Base-by-base conservation (phyloP, 2,113 vertebrate genomes). In the Poeciliopsis turrubarensis region DNA sequence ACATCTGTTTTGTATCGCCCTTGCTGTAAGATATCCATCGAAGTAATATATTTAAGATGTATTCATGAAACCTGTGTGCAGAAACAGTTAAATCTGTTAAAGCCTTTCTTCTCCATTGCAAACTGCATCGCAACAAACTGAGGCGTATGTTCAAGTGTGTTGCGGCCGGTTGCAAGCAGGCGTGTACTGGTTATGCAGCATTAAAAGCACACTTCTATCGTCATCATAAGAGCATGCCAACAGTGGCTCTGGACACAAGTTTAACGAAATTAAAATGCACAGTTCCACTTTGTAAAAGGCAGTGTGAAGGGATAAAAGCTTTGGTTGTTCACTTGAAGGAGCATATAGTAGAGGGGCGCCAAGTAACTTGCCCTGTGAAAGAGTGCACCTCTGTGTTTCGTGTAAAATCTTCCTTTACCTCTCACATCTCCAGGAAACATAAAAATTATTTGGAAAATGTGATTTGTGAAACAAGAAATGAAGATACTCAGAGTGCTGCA, bases 331-430 rank as follows among this genome's bases (percentile, higher is more conserved):
- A 47, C 44, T 47, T 47, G 15, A 47, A 47, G 44, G 44, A 81
- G 29, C 81, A 79, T 29, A 75, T 75, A 47, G 34, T 1, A 44
- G 81, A 76, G 5, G 65, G 72, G 4, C 26, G 22, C 17, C 47
- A 72, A n/a, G 41, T 79, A 15, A 29, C n/a, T 12, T 87, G 82
- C 32, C 81, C 81, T 65, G 68, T 84, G 57, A 77, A 13, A 47
- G 79, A 79, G 26, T 73, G 75, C 66, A 44, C 26, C 34, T 22
- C 14, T 68, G 54, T 67, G 32, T 72, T 72, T 37, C 27, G 12
- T 61, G 70, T 3, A 22, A 74, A 30, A 30, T 30, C 29, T 30
- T 30, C 29, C 29, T 30, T 30, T 30, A 30, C 29, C 29, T 30
- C 29, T 30, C 29, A 30, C 29, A 30, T 30, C 29, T 30, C 29